phyloP scores from a whole-genome alignment of 2,113 vertebrate species.

The Labeo catla region DNA sequence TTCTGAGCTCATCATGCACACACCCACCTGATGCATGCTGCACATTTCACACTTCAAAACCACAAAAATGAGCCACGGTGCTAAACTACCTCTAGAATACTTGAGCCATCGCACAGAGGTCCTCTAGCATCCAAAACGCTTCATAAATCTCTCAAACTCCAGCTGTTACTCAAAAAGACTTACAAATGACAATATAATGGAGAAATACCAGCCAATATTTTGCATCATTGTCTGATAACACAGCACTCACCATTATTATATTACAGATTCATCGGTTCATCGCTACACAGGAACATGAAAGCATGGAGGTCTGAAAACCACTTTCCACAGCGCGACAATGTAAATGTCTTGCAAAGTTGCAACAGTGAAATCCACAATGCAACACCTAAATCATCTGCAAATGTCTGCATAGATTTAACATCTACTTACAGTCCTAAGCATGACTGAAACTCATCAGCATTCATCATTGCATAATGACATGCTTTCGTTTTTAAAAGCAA shows the following conservation, averaged over 20 bases:
- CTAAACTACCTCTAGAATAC: not conserved
- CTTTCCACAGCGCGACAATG: not conserved
- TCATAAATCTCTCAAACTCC: not conserved
- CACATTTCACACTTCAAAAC: constrained; percentile 7
- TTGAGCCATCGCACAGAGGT: not conserved
- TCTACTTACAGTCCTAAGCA: not conserved
- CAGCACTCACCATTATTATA: too few species aligned
- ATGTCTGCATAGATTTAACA: not conserved
- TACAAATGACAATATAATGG: not conserved
- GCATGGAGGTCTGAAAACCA: not conserved
- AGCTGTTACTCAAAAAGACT: not conserved
- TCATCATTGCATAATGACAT: not conserved
- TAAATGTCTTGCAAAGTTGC: not conserved
- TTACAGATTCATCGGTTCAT: too few species aligned
- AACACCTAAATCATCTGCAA: not conserved
- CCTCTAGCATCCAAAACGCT: not conserved
- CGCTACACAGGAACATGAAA: too few species aligned
- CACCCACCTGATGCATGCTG: not conserved
- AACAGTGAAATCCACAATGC: not conserved
- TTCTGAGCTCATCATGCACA: not conserved
- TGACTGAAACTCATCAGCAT: not conserved
- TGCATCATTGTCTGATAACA: too few species aligned
- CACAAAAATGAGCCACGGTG: not conserved
- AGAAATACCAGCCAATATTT: not conserved
- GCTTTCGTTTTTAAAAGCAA: not conserved